Conservation (phyloP, 2,797 vertebrate genomes). For the Falco naumanni region DNA sequence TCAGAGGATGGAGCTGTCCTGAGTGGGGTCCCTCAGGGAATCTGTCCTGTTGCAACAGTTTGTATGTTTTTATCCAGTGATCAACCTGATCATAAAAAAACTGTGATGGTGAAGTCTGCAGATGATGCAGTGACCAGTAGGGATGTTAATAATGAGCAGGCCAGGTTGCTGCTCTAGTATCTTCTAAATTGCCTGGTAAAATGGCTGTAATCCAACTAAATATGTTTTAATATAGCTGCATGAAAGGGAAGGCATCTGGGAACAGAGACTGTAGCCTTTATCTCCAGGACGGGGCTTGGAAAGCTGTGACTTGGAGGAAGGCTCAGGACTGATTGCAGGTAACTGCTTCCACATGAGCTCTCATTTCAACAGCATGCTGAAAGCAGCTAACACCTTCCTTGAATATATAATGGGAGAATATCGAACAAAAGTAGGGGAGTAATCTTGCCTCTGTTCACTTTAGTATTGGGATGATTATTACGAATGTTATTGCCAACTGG, state of each 20-base stretch:
- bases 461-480: not conserved
- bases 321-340: constrained; percentile 32
- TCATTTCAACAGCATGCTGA: not conserved
- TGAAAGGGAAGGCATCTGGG: not conserved
- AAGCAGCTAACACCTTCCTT: constrained; percentile 3
- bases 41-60: not conserved
- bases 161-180: not conserved
- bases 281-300: not conserved
- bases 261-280: not conserved
- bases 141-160: not conserved
- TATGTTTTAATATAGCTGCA: not conserved
- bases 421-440: constrained; percentile 5
- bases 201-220: constrained; percentile 2
- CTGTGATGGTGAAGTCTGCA: not conserved
- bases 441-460: not conserved
- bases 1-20: not conserved
- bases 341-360: constrained; percentile 3
- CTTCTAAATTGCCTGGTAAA: not conserved
- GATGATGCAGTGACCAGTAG: not conserved
- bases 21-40: not conserved
- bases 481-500: not conserved
- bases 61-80: not conserved
- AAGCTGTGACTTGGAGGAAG: not conserved
- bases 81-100: not conserved
- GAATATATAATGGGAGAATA: constrained; percentile 17